These are phyloP conservation scores for Rhynchonema sp. DNA, from an alignment of 2,888 invertebrate species.

Conservation along the genomic window DNA sequence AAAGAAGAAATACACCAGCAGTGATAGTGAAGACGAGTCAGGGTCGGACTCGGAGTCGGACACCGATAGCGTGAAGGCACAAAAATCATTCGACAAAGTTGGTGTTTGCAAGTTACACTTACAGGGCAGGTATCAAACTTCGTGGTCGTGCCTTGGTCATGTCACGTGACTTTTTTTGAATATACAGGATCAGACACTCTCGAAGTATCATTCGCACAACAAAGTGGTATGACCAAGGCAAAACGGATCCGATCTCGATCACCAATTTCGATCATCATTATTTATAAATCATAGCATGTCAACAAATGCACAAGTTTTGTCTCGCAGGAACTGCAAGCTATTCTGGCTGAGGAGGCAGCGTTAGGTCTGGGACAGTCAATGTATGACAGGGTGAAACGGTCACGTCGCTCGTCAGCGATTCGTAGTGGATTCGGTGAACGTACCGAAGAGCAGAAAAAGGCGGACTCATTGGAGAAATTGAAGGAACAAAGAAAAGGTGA, in stretches of 20 bases:
- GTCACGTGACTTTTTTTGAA: no score
- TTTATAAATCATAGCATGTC: no score
- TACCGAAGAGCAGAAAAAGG: neutral
- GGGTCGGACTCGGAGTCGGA: neutral
- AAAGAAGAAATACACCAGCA: neutral
- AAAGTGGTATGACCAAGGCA: no score
- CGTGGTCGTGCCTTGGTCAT: no score
- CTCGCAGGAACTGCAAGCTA: neutral
- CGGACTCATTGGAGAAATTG: neutral
- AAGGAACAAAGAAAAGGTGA: neutral
- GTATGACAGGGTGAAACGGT: constrained; percentile 10
- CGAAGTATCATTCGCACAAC: no score
- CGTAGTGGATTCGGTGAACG: neutral
- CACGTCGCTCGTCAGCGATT: neutral
- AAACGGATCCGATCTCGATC: no score
- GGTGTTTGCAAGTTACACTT: no score
- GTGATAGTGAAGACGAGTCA: neutral
- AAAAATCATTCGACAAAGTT: neutral
- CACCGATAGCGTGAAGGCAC: neutral
- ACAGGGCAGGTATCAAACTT: no score
- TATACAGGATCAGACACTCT: no score
- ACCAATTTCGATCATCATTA: no score
- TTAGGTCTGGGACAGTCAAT: constrained; percentile 4
- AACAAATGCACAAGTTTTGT: no score
- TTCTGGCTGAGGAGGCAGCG: neutral